Percentiles rank a stretch among this genome's conserved stretches.
Conservation (phyloP, 2,113 vertebrate genomes). For the Axis porcinus region DNA sequence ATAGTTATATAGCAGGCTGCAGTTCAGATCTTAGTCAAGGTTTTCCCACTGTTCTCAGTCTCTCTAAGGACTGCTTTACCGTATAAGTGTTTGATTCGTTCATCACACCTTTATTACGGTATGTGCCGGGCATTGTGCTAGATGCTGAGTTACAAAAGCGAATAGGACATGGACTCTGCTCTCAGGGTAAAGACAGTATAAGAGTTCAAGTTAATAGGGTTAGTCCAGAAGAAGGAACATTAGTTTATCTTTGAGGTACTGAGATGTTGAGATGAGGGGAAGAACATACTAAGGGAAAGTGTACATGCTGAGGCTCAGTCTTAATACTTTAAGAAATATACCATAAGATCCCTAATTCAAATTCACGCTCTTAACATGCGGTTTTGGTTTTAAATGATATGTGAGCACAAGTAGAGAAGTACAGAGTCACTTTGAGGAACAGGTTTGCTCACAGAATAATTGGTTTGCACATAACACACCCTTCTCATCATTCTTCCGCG, state of each 20-base stretch:
- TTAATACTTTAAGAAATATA: conserved; percentile 9
- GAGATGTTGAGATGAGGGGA: not conserved
- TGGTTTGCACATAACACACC: not conserved
- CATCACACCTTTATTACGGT: not conserved
- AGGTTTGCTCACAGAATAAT: not conserved
- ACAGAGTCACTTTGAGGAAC: not conserved
- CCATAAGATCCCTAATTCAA: not conserved
- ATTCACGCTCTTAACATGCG: not conserved
- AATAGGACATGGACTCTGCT: not conserved
- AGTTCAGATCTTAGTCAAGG: not conserved
- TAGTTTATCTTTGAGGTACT: not conserved
- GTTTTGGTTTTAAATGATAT: not conserved
- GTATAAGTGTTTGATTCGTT: not conserved
- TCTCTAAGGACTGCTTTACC: not conserved
- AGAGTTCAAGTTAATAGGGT: not conserved
- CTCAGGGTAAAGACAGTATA: not conserved
- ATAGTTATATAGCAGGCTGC: not conserved
- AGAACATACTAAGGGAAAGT: not conserved
- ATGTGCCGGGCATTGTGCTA: not conserved
- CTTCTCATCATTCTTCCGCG: not conserved
- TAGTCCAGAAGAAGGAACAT: not conserved
- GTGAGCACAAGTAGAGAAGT: not conserved
- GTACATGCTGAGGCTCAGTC: not conserved
- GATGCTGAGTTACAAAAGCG: not conserved
- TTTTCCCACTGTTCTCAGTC: not conserved